Evolutionary conservation across 2,797 vertebrate species (phyloP), one percentile per base, ranked within the genome.

Genomic region (Odontamblyopus rebecca): DNA sequence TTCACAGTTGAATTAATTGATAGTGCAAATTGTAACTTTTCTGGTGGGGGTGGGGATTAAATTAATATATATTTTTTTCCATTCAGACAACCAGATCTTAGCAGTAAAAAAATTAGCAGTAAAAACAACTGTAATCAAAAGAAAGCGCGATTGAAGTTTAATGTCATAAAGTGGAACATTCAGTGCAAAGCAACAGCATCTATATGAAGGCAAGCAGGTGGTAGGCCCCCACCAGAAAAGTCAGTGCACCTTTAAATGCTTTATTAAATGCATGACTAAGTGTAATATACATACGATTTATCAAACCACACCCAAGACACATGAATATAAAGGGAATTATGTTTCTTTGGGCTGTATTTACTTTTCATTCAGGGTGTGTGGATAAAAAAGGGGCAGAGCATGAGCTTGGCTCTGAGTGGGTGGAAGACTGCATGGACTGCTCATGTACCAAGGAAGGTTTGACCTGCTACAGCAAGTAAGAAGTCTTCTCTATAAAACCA

Each of bases 391-490:
- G 84, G 19, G 71, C 59, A n/a, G 50, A 57, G 23, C 73, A 76
- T 18, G 44, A 5, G 1, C 81, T 89, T 68, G 70, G 41, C 2
- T 63, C 82, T 56, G 1, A 70, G 1, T 89, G 85, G 88, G 13
- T 16, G 8, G 82, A 1, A 50, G 67, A 88, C 78, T 89, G 86
- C 78, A 41, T 57, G 2, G 13, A 4, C 0, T 89, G 87, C 69
- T 81, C 62, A n/a, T 90, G 89, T n/a, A 19, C 60, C 0, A 0
- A 0, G 0, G 3, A 64, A 0, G 79, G 77, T n/a, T 0, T 82
- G 16, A 62, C 26, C 71, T 89, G 86, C 71, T 87, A 79, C 26
- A 66, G 0, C 80, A 63, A 0, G 84, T 89, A 82, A 79, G 82
- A 64, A 67, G 51, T 9, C 35, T 5, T 15, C 9, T 32, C 12